Evolutionary conservation across 2,797 vertebrate genomes (phyloP).

Genomic region (Psittacula derbiana): DNA sequence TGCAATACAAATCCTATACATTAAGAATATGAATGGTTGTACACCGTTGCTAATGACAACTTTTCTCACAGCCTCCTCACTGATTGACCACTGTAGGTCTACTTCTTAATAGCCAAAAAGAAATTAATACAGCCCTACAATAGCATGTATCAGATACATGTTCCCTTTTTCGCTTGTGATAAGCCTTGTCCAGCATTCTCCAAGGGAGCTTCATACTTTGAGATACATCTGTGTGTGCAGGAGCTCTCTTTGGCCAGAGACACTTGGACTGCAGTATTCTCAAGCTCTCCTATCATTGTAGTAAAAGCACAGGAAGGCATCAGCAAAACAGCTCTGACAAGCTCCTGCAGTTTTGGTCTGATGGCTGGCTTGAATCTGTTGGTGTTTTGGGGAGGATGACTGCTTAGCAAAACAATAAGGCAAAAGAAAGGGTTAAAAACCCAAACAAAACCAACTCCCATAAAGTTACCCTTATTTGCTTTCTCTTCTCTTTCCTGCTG

Average conservation of each 20-base stretch:
- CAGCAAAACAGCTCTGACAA: not conserved
- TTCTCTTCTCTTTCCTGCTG: not conserved
- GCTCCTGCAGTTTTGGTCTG: not conserved
- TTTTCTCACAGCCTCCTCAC: not conserved
- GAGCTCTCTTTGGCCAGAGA: not conserved
- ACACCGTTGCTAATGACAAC: fast-evolving
- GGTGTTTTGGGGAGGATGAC: not conserved
- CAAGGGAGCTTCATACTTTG: not conserved
- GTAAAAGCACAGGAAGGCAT: not conserved
- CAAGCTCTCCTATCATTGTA: not conserved
- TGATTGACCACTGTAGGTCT: not conserved
- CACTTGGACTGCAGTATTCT: not conserved
- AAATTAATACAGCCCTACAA: not conserved
- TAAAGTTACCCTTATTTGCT: not conserved
- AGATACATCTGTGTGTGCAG: not conserved
- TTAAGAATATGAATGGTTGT: not conserved
- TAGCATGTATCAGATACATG: fast-evolving
- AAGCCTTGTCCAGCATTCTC: not conserved
- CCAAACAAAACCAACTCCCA: not conserved
- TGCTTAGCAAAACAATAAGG: not conserved
- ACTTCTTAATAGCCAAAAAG: not conserved
- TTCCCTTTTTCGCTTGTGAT: not conserved
- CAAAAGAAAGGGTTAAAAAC: not conserved
- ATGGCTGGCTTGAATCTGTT: not conserved
- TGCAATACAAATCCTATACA: not conserved